Conservation (phyloP, 2,797 vertebrate genomes). For the Argentina silus region DNA sequence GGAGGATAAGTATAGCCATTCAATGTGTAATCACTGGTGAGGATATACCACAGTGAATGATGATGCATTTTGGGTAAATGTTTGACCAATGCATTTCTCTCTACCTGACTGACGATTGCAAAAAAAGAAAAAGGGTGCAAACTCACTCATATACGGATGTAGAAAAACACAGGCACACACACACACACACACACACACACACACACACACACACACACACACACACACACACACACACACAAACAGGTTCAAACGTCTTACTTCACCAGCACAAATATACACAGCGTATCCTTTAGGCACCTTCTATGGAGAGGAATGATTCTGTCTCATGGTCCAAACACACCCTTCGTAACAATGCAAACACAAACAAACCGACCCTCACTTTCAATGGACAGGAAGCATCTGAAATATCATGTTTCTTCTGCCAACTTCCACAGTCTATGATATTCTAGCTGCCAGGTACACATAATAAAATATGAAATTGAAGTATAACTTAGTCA, state of each 20-base stretch:
- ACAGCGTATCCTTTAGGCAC: conserved; percentile 13
- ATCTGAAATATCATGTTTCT: conserved; percentile 10
- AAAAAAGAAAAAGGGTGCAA: too few relatives aligned
- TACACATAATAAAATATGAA: conserved; percentile 20
- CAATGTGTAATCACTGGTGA: conserved; percentile 45
- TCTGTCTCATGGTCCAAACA: conserved; percentile 36
- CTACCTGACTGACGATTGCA: conserved; percentile 34
- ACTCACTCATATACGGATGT: conserved; percentile 18
- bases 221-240: background rate
- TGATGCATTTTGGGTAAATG: conserved; percentile 24
- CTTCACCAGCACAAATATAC: background rate
- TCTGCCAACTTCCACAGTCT: conserved; percentile 22
- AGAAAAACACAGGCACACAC: background rate
- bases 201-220: background rate
- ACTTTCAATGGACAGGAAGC: conserved; percentile 50
- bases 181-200: background rate
- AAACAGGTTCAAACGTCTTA: background rate
- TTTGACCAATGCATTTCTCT: conserved; percentile 4
- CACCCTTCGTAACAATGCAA: conserved; percentile 55
- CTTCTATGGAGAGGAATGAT: conserved; percentile 4
- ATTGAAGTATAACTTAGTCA: background rate
- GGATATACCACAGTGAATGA: conserved; percentile 32
- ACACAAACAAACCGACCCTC: conserved; percentile 46
- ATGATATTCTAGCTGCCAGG: background rate
- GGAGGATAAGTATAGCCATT: conserved; percentile 39